Evolutionary conservation across 1,140 invertebrate species (phyloP), one percentile per base, ranked within the genome.

Genomic region (Ceratitis capitata): DNA sequence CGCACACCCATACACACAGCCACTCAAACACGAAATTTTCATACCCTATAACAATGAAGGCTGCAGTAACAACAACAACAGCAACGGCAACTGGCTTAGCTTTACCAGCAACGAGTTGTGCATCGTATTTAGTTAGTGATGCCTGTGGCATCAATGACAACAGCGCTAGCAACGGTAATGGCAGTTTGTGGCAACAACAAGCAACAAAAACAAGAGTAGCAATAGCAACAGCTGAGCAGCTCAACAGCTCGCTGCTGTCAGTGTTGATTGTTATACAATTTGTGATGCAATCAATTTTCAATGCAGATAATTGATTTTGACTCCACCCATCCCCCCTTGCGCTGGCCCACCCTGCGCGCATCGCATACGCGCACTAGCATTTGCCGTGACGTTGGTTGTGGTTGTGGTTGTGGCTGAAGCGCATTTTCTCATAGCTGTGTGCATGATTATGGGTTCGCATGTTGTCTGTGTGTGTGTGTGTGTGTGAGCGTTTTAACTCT

Each of bases 271-370:
- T 78, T 78, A 39, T 78, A 45, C 69, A 78, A 45, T 78, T 78
- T 78, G 69, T 78, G 69, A 23, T 42, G 69, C 69, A 78, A 78
- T 78, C 69, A 78, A 78, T 78, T 74, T 74, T 78, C 69, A 78
- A 78, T 78, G 35, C 35, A 78, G 69, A 78, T 78, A 78, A 78
- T 78, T 78, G 69, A 78, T 78, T 78, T 78, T 45, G 23, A 16
- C 69, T 5, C 35, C 35, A 42, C 23, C 51, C 51, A n/a, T 56
- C 51, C 51, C 10, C 0, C n/a, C 69, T 26, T n/a, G n/a, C n/a
- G n/a, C n/a, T n/a, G n/a, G n/a, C n/a, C n/a, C n/a, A n/a, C n/a
- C n/a, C n/a, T n/a, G n/a, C n/a, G n/a, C n/a, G n/a, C n/a, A n/a
- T n/a, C n/a, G n/a, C n/a, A n/a, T n/a, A n/a, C 69, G 12, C 26